Percentiles rank a stretch among this genome's conserved stretches.
phyloP scores from a whole-genome alignment of 2,113 vertebrate genomes.

The Chionis minor region DNA sequence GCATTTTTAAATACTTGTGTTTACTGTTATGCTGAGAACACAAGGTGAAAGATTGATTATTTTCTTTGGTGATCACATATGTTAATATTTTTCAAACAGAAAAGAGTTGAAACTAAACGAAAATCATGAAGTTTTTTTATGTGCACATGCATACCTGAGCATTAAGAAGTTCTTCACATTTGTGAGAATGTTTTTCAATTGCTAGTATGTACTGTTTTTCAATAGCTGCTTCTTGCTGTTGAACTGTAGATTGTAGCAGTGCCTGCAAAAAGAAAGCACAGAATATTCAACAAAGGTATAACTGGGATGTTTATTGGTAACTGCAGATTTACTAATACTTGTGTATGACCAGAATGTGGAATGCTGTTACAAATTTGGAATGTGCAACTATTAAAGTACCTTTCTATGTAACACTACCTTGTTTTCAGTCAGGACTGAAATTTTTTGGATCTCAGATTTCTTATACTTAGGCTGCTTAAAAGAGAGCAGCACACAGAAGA shows the following conservation, averaged over 20 bases:
- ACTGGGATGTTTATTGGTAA: not conserved
- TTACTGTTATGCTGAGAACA: not conserved
- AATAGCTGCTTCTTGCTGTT: conserved; percentile 74
- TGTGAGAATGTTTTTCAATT: conserved; percentile 77
- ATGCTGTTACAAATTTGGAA: conserved; percentile 13
- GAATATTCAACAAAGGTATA: not conserved
- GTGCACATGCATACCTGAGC: conserved; percentile 71
- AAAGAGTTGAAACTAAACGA: not conserved
- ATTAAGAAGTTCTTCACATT: conserved; percentile 78
- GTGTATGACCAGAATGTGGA: not conserved
- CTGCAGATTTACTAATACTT: not conserved
- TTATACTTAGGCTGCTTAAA: conserved; percentile 35
- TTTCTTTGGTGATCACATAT: not conserved
- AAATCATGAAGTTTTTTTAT: not conserved
- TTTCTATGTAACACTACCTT: conserved; percentile 29
- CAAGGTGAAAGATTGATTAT: not conserved
- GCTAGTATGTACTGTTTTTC: conserved; percentile 75
- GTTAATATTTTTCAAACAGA: not conserved
- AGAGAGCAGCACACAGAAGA: conserved; percentile 58
- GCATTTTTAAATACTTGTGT: not conserved
- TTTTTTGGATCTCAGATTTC: conserved; percentile 48
- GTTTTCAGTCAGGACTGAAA: conserved; percentile 27
- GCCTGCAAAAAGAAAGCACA: conserved; percentile 65
- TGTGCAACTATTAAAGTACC: conserved; percentile 3
- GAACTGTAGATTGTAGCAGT: conserved; percentile 74